These are phyloP conservation scores for Sparidentex hasta DNA, from an alignment of 2,797 vertebrate species.

Conservation along the genomic window DNA sequence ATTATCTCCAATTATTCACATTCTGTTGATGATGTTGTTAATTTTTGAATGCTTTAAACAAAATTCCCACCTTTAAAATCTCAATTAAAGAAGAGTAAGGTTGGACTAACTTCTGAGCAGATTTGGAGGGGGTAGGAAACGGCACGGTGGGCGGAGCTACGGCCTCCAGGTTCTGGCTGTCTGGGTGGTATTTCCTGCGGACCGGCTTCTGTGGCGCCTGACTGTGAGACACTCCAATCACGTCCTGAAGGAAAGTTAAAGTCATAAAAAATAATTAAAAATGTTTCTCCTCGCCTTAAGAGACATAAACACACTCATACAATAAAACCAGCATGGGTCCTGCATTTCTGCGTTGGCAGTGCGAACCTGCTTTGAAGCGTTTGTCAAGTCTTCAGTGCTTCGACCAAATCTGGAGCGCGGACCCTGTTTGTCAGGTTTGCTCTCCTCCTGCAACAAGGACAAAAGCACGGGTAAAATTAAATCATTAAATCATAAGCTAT, in stretches of 20 bases:
- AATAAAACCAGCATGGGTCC: background rate
- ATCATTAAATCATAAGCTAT: background rate
- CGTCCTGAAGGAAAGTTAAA: conserved; percentile 81
- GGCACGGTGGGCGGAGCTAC: conserved; percentile 72
- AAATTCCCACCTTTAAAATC: too few relatives aligned
- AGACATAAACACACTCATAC: background rate
- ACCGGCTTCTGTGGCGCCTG: conserved; percentile 93
- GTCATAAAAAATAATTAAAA: background rate
- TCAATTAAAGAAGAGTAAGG: background rate
- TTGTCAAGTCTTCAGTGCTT: conserved; percentile 87
- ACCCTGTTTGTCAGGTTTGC: conserved; percentile 81
- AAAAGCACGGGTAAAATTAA: background rate
- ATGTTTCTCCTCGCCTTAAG: background rate
- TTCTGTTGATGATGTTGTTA: too few relatives aligned
- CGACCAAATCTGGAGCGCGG: conserved; percentile 77
- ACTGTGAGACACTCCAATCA: conserved; percentile 54
- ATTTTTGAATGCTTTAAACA: too few relatives aligned
- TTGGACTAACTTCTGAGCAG: conserved; percentile 89
- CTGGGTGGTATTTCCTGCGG: conserved; percentile 91
- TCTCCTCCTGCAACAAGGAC: conserved; percentile 86
- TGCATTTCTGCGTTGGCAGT: background rate
- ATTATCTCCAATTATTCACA: too few relatives aligned
- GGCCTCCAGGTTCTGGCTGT: conserved; percentile 85
- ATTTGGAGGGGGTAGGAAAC: conserved; percentile 80
- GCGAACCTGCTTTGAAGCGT: conserved; percentile 87